Evolutionary conservation across 1,140 invertebrate species (phyloP).

Genomic region (Bombus difficillimus): DNA sequence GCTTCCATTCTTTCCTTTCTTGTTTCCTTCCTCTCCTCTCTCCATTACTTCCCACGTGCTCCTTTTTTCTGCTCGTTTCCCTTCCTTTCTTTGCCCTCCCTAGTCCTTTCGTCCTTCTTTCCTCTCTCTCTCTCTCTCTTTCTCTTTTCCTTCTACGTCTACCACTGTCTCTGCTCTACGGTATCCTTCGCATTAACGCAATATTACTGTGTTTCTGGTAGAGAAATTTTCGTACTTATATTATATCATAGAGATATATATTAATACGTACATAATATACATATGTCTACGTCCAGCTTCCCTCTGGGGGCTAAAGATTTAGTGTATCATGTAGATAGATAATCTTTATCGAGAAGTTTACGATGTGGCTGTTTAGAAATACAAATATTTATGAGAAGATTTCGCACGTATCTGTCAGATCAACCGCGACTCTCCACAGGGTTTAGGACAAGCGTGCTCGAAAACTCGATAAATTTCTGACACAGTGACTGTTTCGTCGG

Average conservation of each 20-base stretch:
- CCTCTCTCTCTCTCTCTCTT: not conserved
- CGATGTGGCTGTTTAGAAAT: not conserved
- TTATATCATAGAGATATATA: too few relatives aligned
- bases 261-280: too few relatives aligned
- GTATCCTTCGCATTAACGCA: too few relatives aligned
- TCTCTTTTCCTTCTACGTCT: not conserved
- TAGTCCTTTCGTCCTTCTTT: not conserved
- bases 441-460: not conserved
- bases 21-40: too few relatives aligned
- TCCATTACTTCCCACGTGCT: too few relatives aligned
- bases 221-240: too few relatives aligned
- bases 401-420: not conserved
- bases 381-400: not conserved
- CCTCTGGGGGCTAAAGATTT: not conserved
- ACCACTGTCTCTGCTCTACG: too few relatives aligned
- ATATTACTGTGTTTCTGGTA: too few relatives aligned
- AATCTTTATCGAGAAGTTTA: not conserved
- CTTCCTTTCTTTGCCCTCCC: not conserved
- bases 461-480: slow-evolving; percentile 71
- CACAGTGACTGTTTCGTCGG: slow-evolving; percentile 37
- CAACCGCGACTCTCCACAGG: not conserved
- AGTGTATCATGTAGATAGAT: not conserved
- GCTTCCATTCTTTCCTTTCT: too few relatives aligned
- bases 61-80: not conserved
- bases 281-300: too few relatives aligned